Conservation (phyloP, 1,140 invertebrate genomes). For the Ganaspis sp. region DNA sequence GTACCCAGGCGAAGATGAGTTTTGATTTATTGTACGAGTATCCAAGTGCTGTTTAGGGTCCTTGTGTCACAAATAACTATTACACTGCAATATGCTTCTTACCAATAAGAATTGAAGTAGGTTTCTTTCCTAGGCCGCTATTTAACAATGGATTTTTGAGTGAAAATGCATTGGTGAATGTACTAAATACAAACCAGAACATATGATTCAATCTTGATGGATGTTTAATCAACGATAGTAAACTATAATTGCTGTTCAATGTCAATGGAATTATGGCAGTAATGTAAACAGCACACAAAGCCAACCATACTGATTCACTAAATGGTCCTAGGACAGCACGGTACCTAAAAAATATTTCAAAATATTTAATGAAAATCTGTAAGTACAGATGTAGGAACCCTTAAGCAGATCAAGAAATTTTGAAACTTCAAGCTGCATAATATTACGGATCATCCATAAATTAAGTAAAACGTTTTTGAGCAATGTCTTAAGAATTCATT, state of each 20-base stretch:
- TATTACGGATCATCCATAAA: too few relatives aligned
- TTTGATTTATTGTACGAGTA: too few relatives aligned
- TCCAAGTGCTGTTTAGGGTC: too few relatives aligned
- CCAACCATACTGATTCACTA: slow-evolving; percentile 85
- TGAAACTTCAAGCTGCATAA: too few relatives aligned
- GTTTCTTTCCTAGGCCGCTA: slow-evolving; percentile 81
- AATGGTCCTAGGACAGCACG: slow-evolving; percentile 89
- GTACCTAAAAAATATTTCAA: slow-evolving; percentile 78
- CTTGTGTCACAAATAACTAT: too few relatives aligned
- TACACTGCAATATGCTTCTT: slow-evolving; percentile 36
- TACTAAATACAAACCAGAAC: slow-evolving; percentile 89
- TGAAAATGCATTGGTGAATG: slow-evolving; percentile 87
- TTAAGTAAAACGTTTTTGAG: too few relatives aligned
- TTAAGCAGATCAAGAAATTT: too few relatives aligned
- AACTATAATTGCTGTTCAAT: slow-evolving; percentile 81
- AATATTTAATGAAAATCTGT: too few relatives aligned
- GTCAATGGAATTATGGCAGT: slow-evolving; percentile 83
- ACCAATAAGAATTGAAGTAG: slow-evolving; percentile 84
- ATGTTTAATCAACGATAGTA: slow-evolving; percentile 80
- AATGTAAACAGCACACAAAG: slow-evolving; percentile 82
- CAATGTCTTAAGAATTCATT: too few relatives aligned
- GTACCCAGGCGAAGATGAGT: too few relatives aligned
- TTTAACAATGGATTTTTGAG: slow-evolving; percentile 83
- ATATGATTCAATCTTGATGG: slow-evolving; percentile 84
- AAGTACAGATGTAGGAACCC: too few relatives aligned